Evolutionary conservation across 2,113 vertebrate species (phyloP), one percentile per base, ranked within the genome.

Genomic region (Zonotrichia leucophrys): DNA sequence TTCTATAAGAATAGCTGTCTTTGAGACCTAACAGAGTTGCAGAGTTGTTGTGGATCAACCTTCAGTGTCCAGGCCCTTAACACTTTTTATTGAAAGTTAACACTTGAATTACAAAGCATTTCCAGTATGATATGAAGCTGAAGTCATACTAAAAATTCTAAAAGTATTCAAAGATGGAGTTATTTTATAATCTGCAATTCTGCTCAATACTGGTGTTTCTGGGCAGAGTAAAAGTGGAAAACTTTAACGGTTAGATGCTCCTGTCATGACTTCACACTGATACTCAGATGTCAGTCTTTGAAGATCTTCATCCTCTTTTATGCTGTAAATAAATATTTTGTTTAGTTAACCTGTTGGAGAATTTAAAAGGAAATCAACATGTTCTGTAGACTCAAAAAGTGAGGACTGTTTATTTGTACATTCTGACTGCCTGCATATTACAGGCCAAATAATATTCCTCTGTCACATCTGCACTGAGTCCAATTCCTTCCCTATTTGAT

Each of bases 241-340:
- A 10, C n/a, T 89, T 88, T 44, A 64, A n/a, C 0, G 0, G 3
- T 44, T 75, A 63, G 33, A n/a, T 67, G 42, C 22, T 93, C 12
- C 49, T 87, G 50, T 79, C 23, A 47, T 72, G 62, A 60, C 21
- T 78, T 96, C 50, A 66, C 18, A 47, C 24, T 68, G 64, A 92
- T 69, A 58, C 30, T 77, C 68, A 64, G 27, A 62, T 64, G 58
- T 46, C 46, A 77, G 59, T 77, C 47, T 62, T 64, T 91, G 78
- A 60, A 95, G 74, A 85, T 44, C 37, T 82, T 87, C 1, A 55
- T 62, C 24, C 6, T 77, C 59, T 92, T 90, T 89, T 80, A 60
- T 64, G 33, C 53, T 69, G 37, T 66, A 72, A 91, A 64, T 75
- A 94, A 85, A 30, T 95, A 59, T 62, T 95, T 95, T 95, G 46